Conservation (phyloP, 2,113 vertebrate genomes). For the Typhlomys cinereus region DNA sequence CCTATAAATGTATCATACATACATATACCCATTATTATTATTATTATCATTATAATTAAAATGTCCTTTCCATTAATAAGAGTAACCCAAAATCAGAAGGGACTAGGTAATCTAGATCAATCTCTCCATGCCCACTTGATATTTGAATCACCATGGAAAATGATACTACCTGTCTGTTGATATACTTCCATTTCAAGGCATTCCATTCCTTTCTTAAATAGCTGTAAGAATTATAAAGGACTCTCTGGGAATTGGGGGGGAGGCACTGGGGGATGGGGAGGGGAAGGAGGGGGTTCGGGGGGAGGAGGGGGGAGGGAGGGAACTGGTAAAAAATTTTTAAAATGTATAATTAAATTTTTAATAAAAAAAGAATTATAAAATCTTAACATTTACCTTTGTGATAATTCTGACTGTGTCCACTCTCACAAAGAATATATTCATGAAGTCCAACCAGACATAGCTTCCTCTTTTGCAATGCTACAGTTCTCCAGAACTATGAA, state of each 20-base stretch:
- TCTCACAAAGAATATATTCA: not conserved
- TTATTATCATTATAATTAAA: no score
- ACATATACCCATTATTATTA: no score
- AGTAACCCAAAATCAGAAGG: not conserved
- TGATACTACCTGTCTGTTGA: not conserved
- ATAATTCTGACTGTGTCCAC: not conserved
- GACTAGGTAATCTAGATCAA: not conserved
- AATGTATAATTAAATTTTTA: no score
- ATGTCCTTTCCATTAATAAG: not conserved
- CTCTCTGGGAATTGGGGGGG: no score
- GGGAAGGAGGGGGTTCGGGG: no score
- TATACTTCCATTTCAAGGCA: not conserved
- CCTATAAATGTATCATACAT: no score
- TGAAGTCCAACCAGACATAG: no score
- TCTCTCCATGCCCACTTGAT: not conserved
- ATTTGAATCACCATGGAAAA: not conserved
- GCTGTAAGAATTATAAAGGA: not conserved
- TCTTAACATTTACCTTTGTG: not conserved
- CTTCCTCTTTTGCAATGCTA: not conserved
- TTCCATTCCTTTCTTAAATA: not conserved
- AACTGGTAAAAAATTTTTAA: no score
- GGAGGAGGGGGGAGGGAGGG: no score
- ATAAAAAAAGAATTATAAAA: no score
- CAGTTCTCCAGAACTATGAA: not conserved
- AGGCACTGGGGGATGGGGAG: no score